These are phyloP conservation scores for Pagrus major DNA, from an alignment of 2,113 vertebrate species.

Conservation along the genomic window DNA sequence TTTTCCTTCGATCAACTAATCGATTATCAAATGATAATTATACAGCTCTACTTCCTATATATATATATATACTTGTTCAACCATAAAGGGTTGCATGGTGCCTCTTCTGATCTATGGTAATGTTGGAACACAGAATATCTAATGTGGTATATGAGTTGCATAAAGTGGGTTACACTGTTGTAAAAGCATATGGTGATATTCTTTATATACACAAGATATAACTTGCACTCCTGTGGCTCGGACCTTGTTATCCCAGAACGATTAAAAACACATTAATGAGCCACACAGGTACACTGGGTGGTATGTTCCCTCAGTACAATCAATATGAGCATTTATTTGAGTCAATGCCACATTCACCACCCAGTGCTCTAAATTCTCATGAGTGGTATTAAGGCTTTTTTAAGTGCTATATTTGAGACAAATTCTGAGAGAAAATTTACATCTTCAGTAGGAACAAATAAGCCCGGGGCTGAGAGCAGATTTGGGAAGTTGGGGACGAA, in stretches of 20 bases:
- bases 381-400: background rate
- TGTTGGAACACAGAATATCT: background rate
- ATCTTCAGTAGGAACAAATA: background rate
- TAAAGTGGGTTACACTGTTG: background rate
- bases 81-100: background rate
- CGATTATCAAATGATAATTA: no score
- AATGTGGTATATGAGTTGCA: background rate
- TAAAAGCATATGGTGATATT: background rate
- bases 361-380: background rate
- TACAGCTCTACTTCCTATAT: no score
- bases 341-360: background rate
- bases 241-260: background rate
- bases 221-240: background rate
- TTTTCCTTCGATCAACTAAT: no score
- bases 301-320: background rate
- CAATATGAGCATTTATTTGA: background rate
- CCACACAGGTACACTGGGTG: background rate
- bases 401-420: background rate
- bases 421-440: no score
- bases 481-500: background rate
- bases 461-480: background rate
- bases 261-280: background rate
- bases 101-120: background rate
- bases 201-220: background rate
- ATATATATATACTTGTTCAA: no score